These are phyloP conservation scores for Erpetoichthys calabaricus DNA, from an alignment of 2,797 vertebrate species.

Conservation along the genomic window DNA sequence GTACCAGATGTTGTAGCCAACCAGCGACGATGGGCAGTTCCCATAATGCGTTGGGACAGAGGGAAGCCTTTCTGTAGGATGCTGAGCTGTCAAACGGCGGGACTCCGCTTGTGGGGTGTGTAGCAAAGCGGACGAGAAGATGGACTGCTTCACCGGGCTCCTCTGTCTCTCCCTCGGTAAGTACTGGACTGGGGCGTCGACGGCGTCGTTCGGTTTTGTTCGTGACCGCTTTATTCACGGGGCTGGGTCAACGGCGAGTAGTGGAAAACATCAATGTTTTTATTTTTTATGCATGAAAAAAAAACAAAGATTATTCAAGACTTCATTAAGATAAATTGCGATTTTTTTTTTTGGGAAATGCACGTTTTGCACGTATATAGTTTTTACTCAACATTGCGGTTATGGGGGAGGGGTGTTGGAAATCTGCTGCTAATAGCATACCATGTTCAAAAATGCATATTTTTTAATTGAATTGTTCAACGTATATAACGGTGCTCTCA, in stretches of 20 bases:
- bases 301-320: too few species aligned
- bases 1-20: constrained; percentile 56
- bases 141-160: constrained; percentile 36
- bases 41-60: constrained; percentile 19
- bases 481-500: too few species aligned
- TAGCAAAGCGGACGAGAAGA: constrained; percentile 15
- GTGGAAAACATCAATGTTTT: not conserved
- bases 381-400: not conserved
- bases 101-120: constrained; percentile 6
- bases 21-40: constrained; percentile 25
- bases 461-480: too few species aligned
- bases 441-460: too few species aligned
- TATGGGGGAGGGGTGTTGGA: not conserved
- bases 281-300: not conserved
- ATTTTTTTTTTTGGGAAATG: too few species aligned
- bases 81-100: constrained; percentile 43
- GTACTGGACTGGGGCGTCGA: constrained; percentile 23
- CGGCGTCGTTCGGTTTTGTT: too few species aligned
- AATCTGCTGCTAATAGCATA: too few species aligned
- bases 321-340: too few species aligned
- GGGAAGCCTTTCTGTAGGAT: constrained; percentile 37
- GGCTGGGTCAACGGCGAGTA: not conserved
- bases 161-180: constrained; percentile 47
- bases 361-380: not conserved
- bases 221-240: too few species aligned